phyloP scores from a whole-genome alignment of 2,888 invertebrate species.

The Brenthis daphne region DNA sequence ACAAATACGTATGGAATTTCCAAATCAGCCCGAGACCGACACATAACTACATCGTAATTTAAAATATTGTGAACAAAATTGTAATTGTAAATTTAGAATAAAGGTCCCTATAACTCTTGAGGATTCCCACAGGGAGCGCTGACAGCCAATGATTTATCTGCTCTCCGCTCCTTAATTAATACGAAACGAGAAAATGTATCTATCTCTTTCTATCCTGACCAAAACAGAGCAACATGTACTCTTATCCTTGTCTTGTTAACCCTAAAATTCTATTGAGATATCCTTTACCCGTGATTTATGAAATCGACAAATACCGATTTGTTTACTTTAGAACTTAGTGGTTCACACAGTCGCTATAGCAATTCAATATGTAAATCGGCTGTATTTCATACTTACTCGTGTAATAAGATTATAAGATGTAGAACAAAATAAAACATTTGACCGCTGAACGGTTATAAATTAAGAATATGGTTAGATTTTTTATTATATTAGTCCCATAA shows the following conservation, averaged over 20 bases:
- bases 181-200: conserved; percentile 55
- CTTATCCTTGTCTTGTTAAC: conserved; percentile 52
- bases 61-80: conserved; percentile 76
- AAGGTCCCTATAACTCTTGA: conserved; percentile 78
- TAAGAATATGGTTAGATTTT: conserved; percentile 26
- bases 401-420: conserved; percentile 42
- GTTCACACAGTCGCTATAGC: conserved; percentile 63
- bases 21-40: conserved; percentile 50
- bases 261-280: conserved; percentile 74
- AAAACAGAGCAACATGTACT: conserved; percentile 29
- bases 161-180: conserved; percentile 76
- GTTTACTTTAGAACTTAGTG: conserved; percentile 80
- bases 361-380: conserved; percentile 65
- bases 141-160: conserved; percentile 79
- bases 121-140: conserved; percentile 80
- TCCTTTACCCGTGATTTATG: conserved; percentile 73
- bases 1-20: conserved; percentile 34
- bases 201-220: conserved; percentile 56
- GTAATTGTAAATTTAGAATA: conserved; percentile 82
- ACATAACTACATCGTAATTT: conserved; percentile 51
- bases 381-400: conserved; percentile 45
- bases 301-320: conserved; percentile 70
- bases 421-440: conserved; percentile 40
- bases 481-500: conserved; percentile 2
- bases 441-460: conserved; percentile 28